Base-by-base conservation (phyloP, 2,113 vertebrate species). In the Pleuronectes platessa region DNA sequence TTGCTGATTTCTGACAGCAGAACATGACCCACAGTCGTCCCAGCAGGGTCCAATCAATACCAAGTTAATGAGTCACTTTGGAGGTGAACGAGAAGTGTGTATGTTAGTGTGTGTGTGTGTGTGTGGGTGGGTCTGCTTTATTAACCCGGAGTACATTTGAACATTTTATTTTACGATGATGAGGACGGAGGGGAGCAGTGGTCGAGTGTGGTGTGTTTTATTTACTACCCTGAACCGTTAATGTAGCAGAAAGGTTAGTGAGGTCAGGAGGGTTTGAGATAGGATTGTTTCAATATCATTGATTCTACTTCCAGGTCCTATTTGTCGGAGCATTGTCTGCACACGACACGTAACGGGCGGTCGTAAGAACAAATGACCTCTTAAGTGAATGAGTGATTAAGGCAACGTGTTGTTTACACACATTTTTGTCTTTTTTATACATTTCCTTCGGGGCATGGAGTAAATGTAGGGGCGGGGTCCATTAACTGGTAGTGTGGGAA, bases 51-150 rank as follows among this genome's bases (percentile, higher is more conserved):
- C 61, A 82, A 88, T 92, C 63, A 76, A 87, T 53, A 35, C 37
- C 24, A 59, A 82, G 74, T 91, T 83, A 89, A 90, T n/a, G 10
- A 92, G 77, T 87, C 65, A 79, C 71, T 78, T 78, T 91, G 4
- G 7, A 37, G 82, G 62, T 71, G 21, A 74, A 56, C 49, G 70
- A 71, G 67, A 3, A 2, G 37, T 63, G 61, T 7, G 35, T 40
- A 3, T 3, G 26, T 27, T 3, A 4, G 10, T 40, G 31, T 20
- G 31, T 37, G 55, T 14, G 2, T 58, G 55, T 2, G 55, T 15
- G 35, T 8, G 31, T 31, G 31, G 31, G 31, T 31, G 31, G 1
- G 31, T 31, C 9, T 37, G 40, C 40, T 42, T 42, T 42, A 13
- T 42, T 42, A 42, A 42, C 40, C 40, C 13, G 40, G 40, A 11